Evolutionary conservation across 2,888 invertebrate genomes (phyloP), one percentile per base, ranked within the genome.

Genomic region (Phyto melanocephala): DNA sequence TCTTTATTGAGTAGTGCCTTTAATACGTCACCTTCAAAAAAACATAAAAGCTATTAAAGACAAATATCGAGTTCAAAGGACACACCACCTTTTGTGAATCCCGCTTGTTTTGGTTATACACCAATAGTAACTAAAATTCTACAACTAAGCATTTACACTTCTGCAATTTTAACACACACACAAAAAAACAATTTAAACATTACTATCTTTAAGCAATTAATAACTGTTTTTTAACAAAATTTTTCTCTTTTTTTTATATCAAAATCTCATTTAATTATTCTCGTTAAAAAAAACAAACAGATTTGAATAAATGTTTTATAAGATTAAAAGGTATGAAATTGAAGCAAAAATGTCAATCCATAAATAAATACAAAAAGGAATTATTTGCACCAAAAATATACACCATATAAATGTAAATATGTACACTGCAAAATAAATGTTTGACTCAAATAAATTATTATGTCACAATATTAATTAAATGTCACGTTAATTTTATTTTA

Each of bases 301-400:
- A 87, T 86, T 70, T 84, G 68, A 88, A 85, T 85, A 88, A 86
- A 80, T 89, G 89, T 84, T 89, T 89, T 83, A 88, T 89, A 71
- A 86, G 82, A 86, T 85, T 89, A 17, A 86, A 86, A 89, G 89
- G 89, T 89, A 89, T 68, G 58, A 28, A 68, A 68, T 15, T 33
- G 13, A 11, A 37, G 10, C 13, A 28, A 74, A 35, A 20, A 22
- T 20, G 24, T 37, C 10, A 33, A 28, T 20, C 28, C 7, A n/a
- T 11, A 47, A 15, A 22, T 8, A 54, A 42, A 15, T 24, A 28
- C 20, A 54, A 77, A 70, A 58, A 52, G 60, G 68, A 70, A 22
- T 33, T 54, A 58, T 24, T 62, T 68, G 81, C 81, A 81, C 81
- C 13, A 15, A 56, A 50, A 6, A 33, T 1, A 35, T 40, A n/a